Evolutionary conservation across 2,797 vertebrate species (phyloP).

Genomic region (Acropternis orthonyx): DNA sequence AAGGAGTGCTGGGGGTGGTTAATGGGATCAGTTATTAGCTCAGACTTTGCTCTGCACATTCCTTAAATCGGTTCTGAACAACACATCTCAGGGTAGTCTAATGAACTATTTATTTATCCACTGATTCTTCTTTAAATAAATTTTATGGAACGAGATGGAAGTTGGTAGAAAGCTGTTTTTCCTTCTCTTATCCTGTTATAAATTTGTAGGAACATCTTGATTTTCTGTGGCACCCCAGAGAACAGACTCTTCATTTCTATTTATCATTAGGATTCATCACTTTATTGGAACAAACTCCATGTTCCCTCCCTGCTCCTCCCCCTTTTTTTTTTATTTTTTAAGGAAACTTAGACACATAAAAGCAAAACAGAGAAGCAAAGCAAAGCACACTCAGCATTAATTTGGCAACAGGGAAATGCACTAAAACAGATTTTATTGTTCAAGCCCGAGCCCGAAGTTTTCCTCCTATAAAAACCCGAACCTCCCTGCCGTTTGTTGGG

Average conservation of each 20-base stretch:
- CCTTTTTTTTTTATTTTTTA: too few species aligned
- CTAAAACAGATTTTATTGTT: conserved; percentile 46
- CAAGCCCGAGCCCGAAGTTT: conserved; percentile 44
- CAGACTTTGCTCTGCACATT: neutral
- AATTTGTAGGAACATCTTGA: neutral
- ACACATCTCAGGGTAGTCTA: neutral
- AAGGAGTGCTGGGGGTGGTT: neutral
- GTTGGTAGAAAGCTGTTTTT: neutral
- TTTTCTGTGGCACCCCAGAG: neutral
- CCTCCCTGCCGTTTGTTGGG: conserved; percentile 57
- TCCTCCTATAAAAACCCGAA: conserved; percentile 38
- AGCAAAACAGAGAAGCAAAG: conserved; percentile 43
- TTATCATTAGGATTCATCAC: neutral
- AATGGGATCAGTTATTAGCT: neutral
- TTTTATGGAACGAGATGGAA: neutral
- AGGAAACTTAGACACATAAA: conserved; percentile 17
- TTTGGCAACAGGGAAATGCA: conserved; percentile 22
- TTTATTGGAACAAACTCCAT: neutral
- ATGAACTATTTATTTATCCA: conserved; percentile 2
- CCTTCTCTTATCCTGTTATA: neutral
- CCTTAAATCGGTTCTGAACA: neutral
- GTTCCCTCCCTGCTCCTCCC: neutral
- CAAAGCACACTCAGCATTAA: conserved; percentile 46
- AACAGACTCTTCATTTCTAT: neutral
- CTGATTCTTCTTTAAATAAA: neutral